Base-by-base conservation (phyloP, 2,113 vertebrate species). In the Cyanoderma ruficeps region DNA sequence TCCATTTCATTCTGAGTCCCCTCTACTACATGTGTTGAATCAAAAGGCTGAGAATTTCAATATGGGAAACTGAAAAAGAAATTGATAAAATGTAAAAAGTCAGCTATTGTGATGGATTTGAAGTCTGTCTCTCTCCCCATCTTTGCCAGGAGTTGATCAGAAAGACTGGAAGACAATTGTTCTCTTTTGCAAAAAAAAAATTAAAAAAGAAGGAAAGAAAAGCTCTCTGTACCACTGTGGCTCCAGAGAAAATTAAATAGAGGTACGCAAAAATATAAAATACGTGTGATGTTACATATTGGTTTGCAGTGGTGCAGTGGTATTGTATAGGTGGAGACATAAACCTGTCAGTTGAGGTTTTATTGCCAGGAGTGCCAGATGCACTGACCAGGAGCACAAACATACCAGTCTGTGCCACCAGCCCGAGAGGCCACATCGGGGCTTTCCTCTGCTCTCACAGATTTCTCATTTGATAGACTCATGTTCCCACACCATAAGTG, bases 321-420 rank as follows among this genome's bases (percentile, higher is more conserved):
- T 63, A 60, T 85, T 84, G 83, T 75, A 60, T 67, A 70, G 83
- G 57, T 9, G 5, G 70, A 89, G 61, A 94, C 31, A 71, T 95
- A 97, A 95, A 96, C 78, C 87, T 96, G 94, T 83, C 92, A 94
- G 57, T 90, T 95, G 4, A 11, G 75, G 27, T 80, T 94, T 96
- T 93, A 90, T 56, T 78, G 79, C 60, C 82, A 31, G 56, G 88
- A 91, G 81, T 93, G 87, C 61, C 94, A 97, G 84, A 91, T 90
- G 79, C 41, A 91, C 63, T 95, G 95, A 91, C 95, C 96, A 94
- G 87, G 67, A 87, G 13, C 27, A 31, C 75, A 92, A 61, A 81
- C 30, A 60, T 2, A 76, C 21, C 35, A 69, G 64, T 22, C 55
- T 55, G 47, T 90, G 88, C 76, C 72, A 90, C 60, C 60, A 88